These are phyloP conservation scores for Athene cunicularia DNA, from an alignment of 2,113 vertebrate genomes.

Conservation along the genomic window DNA sequence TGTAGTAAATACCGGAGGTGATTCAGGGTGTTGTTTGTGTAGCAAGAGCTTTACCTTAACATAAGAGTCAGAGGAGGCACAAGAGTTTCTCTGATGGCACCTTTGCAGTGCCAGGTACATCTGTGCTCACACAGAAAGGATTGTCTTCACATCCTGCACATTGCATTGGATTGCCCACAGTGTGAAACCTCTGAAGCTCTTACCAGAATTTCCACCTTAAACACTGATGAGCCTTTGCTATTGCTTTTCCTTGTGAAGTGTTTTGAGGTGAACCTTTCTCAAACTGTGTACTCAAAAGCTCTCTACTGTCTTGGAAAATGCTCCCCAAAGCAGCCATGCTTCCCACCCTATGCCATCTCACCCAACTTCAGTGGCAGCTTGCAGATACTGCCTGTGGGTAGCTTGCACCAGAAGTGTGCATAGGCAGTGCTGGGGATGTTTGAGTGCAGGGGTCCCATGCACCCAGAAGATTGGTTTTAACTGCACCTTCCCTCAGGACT, in stretches of 20 bases:
- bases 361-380: background rate
- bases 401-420: rapidly evolving
- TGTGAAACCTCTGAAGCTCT: background rate
- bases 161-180: background rate
- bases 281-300: background rate
- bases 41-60: background rate
- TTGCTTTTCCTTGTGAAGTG: background rate
- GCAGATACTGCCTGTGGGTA: background rate
- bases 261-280: background rate
- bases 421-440: background rate
- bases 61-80: background rate
- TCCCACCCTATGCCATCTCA: background rate
- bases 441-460: background rate
- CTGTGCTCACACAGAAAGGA: background rate
- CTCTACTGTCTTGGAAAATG: background rate
- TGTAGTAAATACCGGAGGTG: background rate
- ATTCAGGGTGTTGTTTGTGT: background rate
- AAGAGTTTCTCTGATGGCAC: background rate
- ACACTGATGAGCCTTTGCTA: background rate
- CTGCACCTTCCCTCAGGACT: background rate
- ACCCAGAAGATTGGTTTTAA: rapidly evolving
- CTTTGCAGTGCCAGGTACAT: background rate
- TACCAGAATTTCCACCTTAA: background rate
- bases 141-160: background rate
- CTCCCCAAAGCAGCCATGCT: background rate